Evolutionary conservation across 2,888 invertebrate species (phyloP), one percentile per base, ranked within the genome.

Genomic region (Rhingia campestris): DNA sequence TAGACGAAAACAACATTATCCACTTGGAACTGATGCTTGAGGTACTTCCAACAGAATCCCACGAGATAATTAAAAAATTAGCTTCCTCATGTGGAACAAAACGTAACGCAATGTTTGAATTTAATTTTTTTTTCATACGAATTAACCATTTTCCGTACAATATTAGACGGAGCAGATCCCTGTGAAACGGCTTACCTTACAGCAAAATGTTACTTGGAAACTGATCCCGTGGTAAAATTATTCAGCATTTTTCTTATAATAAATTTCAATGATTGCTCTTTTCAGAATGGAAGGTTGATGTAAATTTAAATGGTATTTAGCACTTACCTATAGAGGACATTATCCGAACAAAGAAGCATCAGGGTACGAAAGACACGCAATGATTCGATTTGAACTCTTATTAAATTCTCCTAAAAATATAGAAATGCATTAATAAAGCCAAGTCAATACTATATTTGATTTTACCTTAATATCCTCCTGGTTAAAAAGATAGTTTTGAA

Each of bases 371-470:
- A 72, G 12, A 90, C 88, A 6, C 92, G 89, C 47, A 91, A 86
- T 2, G 89, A 92, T 92, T 95, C 95, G 33, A 93, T 94, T 90
- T 95, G 95, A 77, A 95, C 88, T 67, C 89, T 90, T 49, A 92
- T 89, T 56, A 91, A 86, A 81, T 89, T 89, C 43, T 86, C 88
- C 91, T 91, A 73, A 3, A 87, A 86, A 32, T 41, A 64, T 64
- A 6, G 69, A 86, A 74, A 74, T 72, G 54, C 22, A 51, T 53
- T 37, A 54, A 53, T 49, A 41, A 33, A 47, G 22, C 9, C 9
- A 49, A n/a, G 22, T n/a, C 54, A 14, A 6, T 4, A 37, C 39
- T 51, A 22, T 22, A 43, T 35, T 51, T 63, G 10, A 75, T 53
- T 72, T 51, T 86, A 91, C 91, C 88, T 89, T 90, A 4, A 91